These are phyloP conservation scores for Malacoctenus gilli DNA, from an alignment of 2,797 vertebrate species.

Conservation along the genomic window DNA sequence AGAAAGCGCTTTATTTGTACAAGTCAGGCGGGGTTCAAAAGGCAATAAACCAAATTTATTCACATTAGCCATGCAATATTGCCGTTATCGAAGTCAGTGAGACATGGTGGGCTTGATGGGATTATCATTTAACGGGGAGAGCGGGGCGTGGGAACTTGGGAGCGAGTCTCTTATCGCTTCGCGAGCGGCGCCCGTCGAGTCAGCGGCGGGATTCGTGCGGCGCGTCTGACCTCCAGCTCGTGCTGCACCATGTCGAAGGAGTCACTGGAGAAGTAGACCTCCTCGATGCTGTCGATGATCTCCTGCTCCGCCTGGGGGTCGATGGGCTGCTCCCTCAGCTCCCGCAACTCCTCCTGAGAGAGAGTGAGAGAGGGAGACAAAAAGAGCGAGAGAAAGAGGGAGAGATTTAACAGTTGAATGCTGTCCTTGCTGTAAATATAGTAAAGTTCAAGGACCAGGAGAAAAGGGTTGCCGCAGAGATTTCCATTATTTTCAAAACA, in stretches of 20 bases:
- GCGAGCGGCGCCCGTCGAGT: slow-evolving; percentile 34
- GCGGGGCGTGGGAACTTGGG: slow-evolving; percentile 9
- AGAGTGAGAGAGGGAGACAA: too few relatives aligned
- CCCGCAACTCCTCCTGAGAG: slow-evolving; percentile 91
- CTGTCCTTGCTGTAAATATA: too few relatives aligned
- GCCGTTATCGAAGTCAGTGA: slow-evolving; percentile 35
- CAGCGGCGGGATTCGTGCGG: background rate
- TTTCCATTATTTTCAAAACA: too few relatives aligned
- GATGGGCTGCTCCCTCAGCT: slow-evolving; percentile 89
- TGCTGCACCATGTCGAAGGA: slow-evolving; percentile 96
- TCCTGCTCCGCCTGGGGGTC: slow-evolving; percentile 97
- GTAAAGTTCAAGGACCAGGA: too few relatives aligned
- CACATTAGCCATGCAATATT: slow-evolving; percentile 40
- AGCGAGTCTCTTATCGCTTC: slow-evolving; percentile 28
- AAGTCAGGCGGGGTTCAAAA: slow-evolving; percentile 60
- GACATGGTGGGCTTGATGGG: slow-evolving; percentile 26
- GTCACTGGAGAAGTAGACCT: slow-evolving; percentile 95
- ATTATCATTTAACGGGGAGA: slow-evolving; percentile 9
- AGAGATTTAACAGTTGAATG: too few relatives aligned
- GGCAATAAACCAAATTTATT: slow-evolving; percentile 30
- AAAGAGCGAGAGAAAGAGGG: too few relatives aligned
- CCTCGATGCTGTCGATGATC: slow-evolving; percentile 95
- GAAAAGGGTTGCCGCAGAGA: too few relatives aligned
- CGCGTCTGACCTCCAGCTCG: slow-evolving; percentile 89
- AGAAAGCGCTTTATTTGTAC: slow-evolving; percentile 51